Percentiles rank a stretch among this genome's conserved stretches.
phyloP scores from a whole-genome alignment of 2,113 vertebrate genomes.

The human region GRCh38 chr7:120365001-120365500 shows the following conservation, averaged over 20 bases:
- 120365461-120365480: not conserved
- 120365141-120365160: not conserved
- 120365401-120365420: too few species aligned
- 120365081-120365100: not conserved
- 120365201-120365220: too few species aligned
- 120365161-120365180: too few species aligned
- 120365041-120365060: not conserved
- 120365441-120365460: not conserved
- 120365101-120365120: not conserved
- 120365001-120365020: not conserved
- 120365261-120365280: not conserved
- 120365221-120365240: accelerated
- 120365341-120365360: not conserved
- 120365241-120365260: accelerated
- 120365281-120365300: not conserved
- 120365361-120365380: not conserved
- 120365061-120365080: not conserved
- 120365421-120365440: not conserved
- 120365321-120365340: not conserved
- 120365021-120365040: not conserved
- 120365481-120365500: not conserved
- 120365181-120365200: not conserved
- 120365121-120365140: not conserved
- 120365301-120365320: not conserved
- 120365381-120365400: accelerated